Base-by-base conservation (phyloP, 2,113 vertebrate species). In the Malurus elegans region DNA sequence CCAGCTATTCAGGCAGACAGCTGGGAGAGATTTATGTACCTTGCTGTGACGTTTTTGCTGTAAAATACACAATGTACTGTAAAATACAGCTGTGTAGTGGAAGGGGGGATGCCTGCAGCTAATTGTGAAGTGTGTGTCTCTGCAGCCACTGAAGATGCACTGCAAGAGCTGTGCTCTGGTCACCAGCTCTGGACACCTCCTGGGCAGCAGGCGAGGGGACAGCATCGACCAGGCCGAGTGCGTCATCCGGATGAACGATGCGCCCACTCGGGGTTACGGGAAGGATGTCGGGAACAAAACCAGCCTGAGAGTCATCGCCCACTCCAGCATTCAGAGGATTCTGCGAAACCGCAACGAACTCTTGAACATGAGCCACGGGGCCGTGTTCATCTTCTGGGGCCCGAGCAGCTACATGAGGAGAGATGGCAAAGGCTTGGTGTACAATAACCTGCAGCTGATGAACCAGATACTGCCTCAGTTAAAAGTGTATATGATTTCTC, bases 381-480 rank as follows among this genome's bases (percentile, higher is more conserved):
- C 99, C 0, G 98, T 99, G 71, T 99, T 99, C 97, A 98, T 99
- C 97, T 99, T 99, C 98, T 99, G 99, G 99, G 99, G 99, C 14
- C 99, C 99, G n/a, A 99, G 99, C 98, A 99, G 97, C 98, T 99
- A 99, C 97, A 99, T 99, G 99, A 97, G 99, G 91, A 97, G 98
- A 12, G 99, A 99, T 14, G 99, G 99, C 25, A 99, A 99, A 95
- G 99, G 99, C 45, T 97, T 99, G 92, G 98, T 99, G 45, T 99
- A 99, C 97, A 99, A 99, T 94, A 99, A 99, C 98, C 98, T 99
- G 97, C 98, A 99, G 87, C 98, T 99, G 61, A 99, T 99, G 97
- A 99, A 98, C 95, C 99, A 99, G 97, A 98, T 99, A 91, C 98
- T 99, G 96, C 99, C 99, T 44, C 98, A 98, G 50, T 98, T 99